These are phyloP conservation scores for Sarcoramphus papa DNA, from an alignment of 2,797 vertebrate species.

Conservation along the genomic window DNA sequence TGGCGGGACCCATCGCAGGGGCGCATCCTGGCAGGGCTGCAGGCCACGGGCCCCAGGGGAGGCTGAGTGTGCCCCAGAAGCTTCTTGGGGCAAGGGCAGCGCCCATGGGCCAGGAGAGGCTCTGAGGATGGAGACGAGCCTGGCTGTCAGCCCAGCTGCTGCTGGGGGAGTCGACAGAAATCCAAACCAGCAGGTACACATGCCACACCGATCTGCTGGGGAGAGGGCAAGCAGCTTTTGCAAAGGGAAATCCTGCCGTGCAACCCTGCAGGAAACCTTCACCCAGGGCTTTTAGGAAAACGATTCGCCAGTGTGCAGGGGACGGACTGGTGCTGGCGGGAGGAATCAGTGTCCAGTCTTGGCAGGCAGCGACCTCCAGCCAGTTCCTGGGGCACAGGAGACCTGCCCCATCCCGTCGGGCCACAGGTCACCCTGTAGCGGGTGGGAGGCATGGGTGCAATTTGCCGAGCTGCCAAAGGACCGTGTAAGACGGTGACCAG, in stretches of 20 bases:
- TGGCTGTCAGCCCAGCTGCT: background rate
- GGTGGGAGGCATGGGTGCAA: too few relatives aligned
- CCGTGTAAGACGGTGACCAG: fast-evolving
- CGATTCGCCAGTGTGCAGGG: fast-evolving
- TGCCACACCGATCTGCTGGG: background rate
- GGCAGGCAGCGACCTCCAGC: background rate
- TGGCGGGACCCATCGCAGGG: fast-evolving
- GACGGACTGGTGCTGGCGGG: background rate
- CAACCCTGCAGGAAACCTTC: background rate
- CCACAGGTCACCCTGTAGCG: fast-evolving
- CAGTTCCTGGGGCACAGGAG: background rate
- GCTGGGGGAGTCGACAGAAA: fast-evolving
- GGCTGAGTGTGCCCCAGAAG: background rate
- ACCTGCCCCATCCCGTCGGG: background rate
- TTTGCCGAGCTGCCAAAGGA: background rate
- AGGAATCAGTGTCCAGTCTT: background rate
- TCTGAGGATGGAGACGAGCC: background rate
- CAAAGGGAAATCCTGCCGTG: background rate
- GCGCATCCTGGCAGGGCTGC: background rate
- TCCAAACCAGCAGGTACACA: background rate
- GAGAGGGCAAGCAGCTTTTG: too few relatives aligned
- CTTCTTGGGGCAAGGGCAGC: background rate
- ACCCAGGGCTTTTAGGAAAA: background rate
- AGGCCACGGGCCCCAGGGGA: background rate
- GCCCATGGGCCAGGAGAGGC: fast-evolving